Base-by-base conservation (phyloP, 2,113 vertebrate genomes). In the Nothocercus julius region DNA sequence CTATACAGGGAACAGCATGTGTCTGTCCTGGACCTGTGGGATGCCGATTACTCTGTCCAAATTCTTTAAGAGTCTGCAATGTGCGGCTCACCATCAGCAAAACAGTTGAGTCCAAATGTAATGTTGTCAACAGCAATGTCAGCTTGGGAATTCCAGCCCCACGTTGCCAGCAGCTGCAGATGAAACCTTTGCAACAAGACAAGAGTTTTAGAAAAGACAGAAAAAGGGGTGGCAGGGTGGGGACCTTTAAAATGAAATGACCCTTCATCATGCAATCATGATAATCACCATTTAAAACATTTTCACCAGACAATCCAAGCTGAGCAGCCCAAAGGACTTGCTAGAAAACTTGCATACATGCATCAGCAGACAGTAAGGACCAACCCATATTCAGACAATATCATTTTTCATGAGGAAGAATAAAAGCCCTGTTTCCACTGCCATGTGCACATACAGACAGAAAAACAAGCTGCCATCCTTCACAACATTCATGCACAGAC, bases 51-150 rank as follows among this genome's bases (percentile, higher is more conserved):
- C 13, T 5, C 5, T 19, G 38, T 16, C 5, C 9, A 56, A 17
- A 36, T 19, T 67, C 42, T 10, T 28, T 4, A 24, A 10, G 27
- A 16, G 15, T 82, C 83, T 90, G 49, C 42, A 78, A 42, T 28
- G 53, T 75, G 63, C 78, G 30, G 64, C 97, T 98, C 89, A 99
- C 99, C 98, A 8, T 97, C 91, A 59, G 92, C 69, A 80, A 98
- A 98, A 97, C 99, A 99, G 70, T 98, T 95, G 47, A 98, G 97
- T 81, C 98, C 98, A 82, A 99, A 93, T 2, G 98, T 98, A 68
- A 99, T 97, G 44, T 98, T 97, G 97, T 99, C 98, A 0, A 99
- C 30, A 62, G 98, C 98, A 40, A 99, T 95, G 86, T 98, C 98
- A 85, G 98, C 98, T 63, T 91, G 96, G 58, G 98, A 98, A 97